Evolutionary conservation across 2,113 vertebrate species (phyloP), one percentile per base, ranked within the genome.

Genomic region (Lucifuga dentata): DNA sequence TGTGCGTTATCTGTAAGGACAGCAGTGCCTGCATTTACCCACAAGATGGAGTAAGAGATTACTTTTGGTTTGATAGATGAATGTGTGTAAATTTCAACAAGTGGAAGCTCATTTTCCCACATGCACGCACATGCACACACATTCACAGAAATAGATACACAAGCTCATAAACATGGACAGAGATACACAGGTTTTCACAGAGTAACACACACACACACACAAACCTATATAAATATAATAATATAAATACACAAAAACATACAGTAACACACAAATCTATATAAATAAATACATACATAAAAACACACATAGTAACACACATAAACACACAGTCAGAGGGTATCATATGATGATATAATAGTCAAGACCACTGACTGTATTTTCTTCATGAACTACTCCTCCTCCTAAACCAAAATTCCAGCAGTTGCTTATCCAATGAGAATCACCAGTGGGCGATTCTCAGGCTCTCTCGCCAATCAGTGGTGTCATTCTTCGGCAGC

Each of bases 1-100:
- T 23, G 36, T 21, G 13, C 20, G 41, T 2, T 8, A n/a, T 8
- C n/a, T 7, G 1, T 12, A 13, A 26, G 16, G 8, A 3, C 11
- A 2, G 63, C 59, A 87, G 57, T 76, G 15, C 35, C 24, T 24
- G 2, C 1, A 0, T 65, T 20, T 4, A 26, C 24, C 68, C 88
- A 83, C 81, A 56, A 73, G 88, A 69, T 73, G 79, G 85, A 29
- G 39, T 9, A 17, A 86, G 76, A 87, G 77, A 36, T 58, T 46
- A 45, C 6, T 67, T 55, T 63, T 44, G 12, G 17, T 60, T 49
- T 24, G 5, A 8, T 0, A 36, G n/a, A 21, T 16, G 7, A 17
- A 1, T 32, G 33, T 35, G 23, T 20, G 35, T 55, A 35, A 35
- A 35, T 8, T 11, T 35, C 33, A 35, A 8, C 10, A 35, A 35